These are phyloP conservation scores for Ochlodes sylvanus DNA, from an alignment of 2,888 invertebrate species.

Conservation along the genomic window DNA sequence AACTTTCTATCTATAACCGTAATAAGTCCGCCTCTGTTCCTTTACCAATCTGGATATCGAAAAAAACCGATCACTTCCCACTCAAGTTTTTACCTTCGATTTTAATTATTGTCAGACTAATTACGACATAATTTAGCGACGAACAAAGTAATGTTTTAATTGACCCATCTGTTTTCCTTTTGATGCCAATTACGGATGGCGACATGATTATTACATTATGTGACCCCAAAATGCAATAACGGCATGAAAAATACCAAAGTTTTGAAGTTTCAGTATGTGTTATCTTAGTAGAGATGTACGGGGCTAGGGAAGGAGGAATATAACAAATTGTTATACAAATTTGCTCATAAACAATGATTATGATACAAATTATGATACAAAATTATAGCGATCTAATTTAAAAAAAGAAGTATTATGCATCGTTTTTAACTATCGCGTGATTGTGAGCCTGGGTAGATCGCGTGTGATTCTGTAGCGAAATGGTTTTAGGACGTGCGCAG, in stretches of 20 bases:
- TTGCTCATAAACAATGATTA: too few species aligned
- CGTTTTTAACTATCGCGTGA: slow-evolving; percentile 51
- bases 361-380: not conserved
- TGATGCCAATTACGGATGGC: slow-evolving; percentile 65
- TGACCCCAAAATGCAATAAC: slow-evolving; percentile 41
- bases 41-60: slow-evolving; percentile 54
- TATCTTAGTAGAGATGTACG: too few species aligned
- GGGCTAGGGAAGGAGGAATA: too few species aligned
- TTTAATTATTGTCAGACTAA: slow-evolving; percentile 77
- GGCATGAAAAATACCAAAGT: not conserved
- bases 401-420: slow-evolving; percentile 6
- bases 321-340: too few species aligned
- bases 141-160: slow-evolving; percentile 80
- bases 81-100: slow-evolving; percentile 78
- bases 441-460: slow-evolving; percentile 51
- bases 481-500: slow-evolving; percentile 52
- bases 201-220: slow-evolving; percentile 71
- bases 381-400: not conserved
- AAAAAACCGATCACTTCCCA: slow-evolving; percentile 74
- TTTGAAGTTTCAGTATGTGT: too few species aligned
- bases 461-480: slow-evolving; percentile 53
- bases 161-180: slow-evolving; percentile 67
- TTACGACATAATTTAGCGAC: slow-evolving; percentile 79
- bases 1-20: slow-evolving; percentile 19
- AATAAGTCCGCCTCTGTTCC: slow-evolving; percentile 42